Percentiles rank a stretch among this genome's conserved stretches.
phyloP scores from a whole-genome alignment of 2,888 invertebrate species.

The Pelosia muscerda region DNA sequence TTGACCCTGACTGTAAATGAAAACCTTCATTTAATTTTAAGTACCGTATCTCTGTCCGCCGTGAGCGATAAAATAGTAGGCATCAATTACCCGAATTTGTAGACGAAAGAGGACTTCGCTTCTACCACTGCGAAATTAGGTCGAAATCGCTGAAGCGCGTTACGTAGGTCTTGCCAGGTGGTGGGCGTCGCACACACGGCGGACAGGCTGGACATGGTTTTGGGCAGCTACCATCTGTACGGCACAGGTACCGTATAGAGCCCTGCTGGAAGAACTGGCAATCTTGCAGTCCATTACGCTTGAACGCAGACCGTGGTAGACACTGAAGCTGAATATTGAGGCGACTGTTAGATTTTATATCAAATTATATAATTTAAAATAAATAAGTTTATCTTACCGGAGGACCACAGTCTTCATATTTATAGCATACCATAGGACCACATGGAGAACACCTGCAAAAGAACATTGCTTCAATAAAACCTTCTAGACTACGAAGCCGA shows the following conservation, averaged over 20 bases:
- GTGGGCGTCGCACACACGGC: slow-evolving; percentile 81
- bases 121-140: slow-evolving; percentile 80
- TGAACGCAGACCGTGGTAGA: slow-evolving; percentile 84
- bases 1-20: slow-evolving; percentile 66
- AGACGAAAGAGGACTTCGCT: slow-evolving; percentile 55
- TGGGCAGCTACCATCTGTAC: slow-evolving; percentile 68
- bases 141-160: slow-evolving; percentile 84
- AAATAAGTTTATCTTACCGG: slow-evolving; percentile 64
- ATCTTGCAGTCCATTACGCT: slow-evolving; percentile 84
- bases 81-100: slow-evolving; percentile 65
- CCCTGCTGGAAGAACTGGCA: slow-evolving; percentile 84
- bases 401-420: slow-evolving; percentile 84
- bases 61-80: slow-evolving; percentile 55
- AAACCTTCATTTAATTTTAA: slow-evolving; percentile 11
- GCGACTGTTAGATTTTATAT: slow-evolving; percentile 35
- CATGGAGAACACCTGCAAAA: slow-evolving; percentile 80
- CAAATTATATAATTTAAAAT: slow-evolving; percentile 11
- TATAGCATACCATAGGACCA: slow-evolving; percentile 83
- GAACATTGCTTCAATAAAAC: background rate
- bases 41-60: slow-evolving; percentile 66
- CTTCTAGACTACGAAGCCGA: no score
- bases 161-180: slow-evolving; percentile 82
- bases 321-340: slow-evolving; percentile 74
- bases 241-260: slow-evolving; percentile 82
- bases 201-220: slow-evolving; percentile 78